phyloP scores from a whole-genome alignment of 2,797 vertebrate genomes.

The Pelobates cultripes region DNA sequence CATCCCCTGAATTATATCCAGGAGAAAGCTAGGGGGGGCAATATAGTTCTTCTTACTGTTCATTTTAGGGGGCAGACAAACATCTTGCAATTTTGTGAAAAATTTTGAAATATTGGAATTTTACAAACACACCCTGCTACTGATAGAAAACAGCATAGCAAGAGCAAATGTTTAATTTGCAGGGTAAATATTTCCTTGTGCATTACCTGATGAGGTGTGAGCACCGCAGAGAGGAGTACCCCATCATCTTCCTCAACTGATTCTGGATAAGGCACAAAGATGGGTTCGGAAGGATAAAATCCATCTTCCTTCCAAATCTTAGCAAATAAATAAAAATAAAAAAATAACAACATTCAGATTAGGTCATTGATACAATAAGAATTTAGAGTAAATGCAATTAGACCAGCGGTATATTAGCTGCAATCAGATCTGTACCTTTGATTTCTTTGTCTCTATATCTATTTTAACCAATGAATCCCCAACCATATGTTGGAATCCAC shows the following conservation, averaged over 20 bases:
- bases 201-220: conserved; percentile 82
- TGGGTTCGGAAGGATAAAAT: conserved; percentile 86
- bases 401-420: not conserved
- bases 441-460: conserved; percentile 82
- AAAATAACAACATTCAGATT: not conserved
- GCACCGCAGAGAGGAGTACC: conserved; percentile 84
- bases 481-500: conserved; percentile 86
- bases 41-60: too few species aligned
- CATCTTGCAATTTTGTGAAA: too few species aligned
- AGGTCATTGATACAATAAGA: not conserved
- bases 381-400: not conserved
- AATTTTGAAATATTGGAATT: too few species aligned
- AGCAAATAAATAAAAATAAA: conserved; percentile 29
- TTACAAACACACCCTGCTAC: too few species aligned
- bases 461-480: conserved; percentile 90
- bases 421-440: conserved; percentile 75
- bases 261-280: conserved; percentile 84
- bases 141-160: too few species aligned
- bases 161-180: not conserved
- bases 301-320: conserved; percentile 86
- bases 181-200: not conserved
- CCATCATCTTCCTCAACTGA: conserved; percentile 84
- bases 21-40: too few species aligned
- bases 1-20: too few species aligned
- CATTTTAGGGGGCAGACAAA: too few species aligned